Conservation (phyloP, 2,113 vertebrate species). For the Cyprinodon brontotheroides region DNA sequence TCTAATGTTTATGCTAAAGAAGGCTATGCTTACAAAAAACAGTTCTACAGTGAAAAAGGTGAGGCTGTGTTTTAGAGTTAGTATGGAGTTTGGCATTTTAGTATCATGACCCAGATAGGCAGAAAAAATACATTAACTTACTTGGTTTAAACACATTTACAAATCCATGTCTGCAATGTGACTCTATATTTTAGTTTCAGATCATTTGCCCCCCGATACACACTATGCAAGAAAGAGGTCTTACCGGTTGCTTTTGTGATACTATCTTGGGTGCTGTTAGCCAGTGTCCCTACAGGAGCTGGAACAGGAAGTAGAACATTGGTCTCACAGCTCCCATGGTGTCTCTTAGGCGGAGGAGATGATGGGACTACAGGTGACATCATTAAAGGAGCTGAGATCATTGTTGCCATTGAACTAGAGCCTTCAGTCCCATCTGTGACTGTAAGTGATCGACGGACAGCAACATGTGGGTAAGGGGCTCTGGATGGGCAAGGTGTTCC, state of each 20-base stretch:
- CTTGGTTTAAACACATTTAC: background rate
- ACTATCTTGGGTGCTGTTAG: conserved; percentile 22
- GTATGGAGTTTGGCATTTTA: background rate
- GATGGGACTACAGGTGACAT: conserved; percentile 57
- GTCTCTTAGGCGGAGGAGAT: conserved; percentile 72
- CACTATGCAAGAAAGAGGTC: conserved; percentile 21
- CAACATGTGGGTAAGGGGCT: conserved; percentile 67
- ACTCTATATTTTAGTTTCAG: background rate
- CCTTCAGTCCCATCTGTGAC: conserved; percentile 77
- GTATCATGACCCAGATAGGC: background rate
- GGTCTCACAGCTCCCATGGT: conserved; percentile 63
- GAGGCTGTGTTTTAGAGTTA: background rate
- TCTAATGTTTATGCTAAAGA: background rate
- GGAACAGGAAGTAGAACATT: conserved; percentile 73
- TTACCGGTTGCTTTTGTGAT: conserved; percentile 53
- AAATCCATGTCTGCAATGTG: background rate
- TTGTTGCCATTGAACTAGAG: conserved; percentile 41
- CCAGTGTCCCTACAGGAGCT: conserved; percentile 17
- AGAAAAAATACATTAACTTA: no score
- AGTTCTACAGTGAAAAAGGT: background rate
- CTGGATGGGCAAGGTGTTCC: conserved; percentile 47
- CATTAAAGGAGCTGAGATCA: conserved; percentile 54
- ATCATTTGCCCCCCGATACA: background rate
- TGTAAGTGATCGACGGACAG: conserved; percentile 85
- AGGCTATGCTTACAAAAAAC: background rate